These are phyloP conservation scores for Podotricha telesiphe DNA, from an alignment of 2,888 invertebrate species.

Conservation along the genomic window DNA sequence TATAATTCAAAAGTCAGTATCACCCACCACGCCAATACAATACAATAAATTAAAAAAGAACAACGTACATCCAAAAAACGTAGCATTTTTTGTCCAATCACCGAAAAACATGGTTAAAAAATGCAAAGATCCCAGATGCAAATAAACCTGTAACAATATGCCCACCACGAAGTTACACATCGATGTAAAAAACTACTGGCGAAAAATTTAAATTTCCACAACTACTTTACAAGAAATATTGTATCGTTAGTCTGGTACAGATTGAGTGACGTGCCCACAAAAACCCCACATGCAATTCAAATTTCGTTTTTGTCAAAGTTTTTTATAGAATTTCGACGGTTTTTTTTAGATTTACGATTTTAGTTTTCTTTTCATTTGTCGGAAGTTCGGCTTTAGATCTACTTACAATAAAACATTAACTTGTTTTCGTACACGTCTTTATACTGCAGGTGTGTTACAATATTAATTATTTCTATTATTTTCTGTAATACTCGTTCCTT, in stretches of 20 bases:
- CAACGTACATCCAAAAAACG: slow-evolving; percentile 50
- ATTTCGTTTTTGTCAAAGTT: slow-evolving; percentile 61
- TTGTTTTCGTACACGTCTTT: not conserved
- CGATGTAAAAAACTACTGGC: slow-evolving; percentile 52
- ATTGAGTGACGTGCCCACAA: slow-evolving; percentile 67
- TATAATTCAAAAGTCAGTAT: slow-evolving; percentile 34
- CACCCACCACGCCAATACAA: slow-evolving; percentile 59
- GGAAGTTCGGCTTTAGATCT: slow-evolving; percentile 20
- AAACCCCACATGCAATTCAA: slow-evolving; percentile 59
- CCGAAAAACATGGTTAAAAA: slow-evolving; percentile 70
- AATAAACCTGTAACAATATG: slow-evolving; percentile 75
- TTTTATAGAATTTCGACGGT: slow-evolving; percentile 64
- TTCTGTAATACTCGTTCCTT: too few species aligned
- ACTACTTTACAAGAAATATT: slow-evolving; percentile 68
- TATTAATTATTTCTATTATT: not conserved
- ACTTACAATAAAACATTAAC: not conserved
- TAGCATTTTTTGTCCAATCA: slow-evolving; percentile 67
- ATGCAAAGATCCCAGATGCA: slow-evolving; percentile 62
- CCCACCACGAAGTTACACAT: slow-evolving; percentile 63
- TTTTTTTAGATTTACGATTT: slow-evolving; percentile 68
- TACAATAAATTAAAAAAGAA: slow-evolving; percentile 54
- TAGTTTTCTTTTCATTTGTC: slow-evolving; percentile 66
- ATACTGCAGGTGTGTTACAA: not conserved
- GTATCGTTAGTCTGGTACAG: slow-evolving; percentile 73
- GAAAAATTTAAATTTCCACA: slow-evolving; percentile 71